Evolutionary conservation across 2,113 vertebrate genomes (phyloP), one percentile per base, ranked within the genome.

Genomic region (Ammodytes marinus): DNA sequence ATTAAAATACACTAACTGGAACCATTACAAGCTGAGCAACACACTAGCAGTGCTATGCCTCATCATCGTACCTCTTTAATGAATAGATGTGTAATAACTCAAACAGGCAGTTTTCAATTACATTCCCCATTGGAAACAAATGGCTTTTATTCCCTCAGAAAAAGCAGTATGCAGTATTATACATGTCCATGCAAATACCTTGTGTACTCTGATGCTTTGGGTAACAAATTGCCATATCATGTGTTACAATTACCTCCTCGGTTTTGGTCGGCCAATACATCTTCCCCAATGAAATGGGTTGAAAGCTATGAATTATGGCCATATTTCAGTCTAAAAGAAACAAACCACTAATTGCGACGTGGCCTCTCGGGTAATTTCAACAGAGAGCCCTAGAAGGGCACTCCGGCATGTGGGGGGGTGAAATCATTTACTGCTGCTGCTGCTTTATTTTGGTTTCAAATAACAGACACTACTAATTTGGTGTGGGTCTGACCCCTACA

Each of bases 381-480:
- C 95, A 93, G 92, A 94, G 92, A 93, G 83, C 88, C 92, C 84
- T 27, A 94, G 93, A 94, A 90, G 91, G 87, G 85, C 86, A 39
- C 93, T 95, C 93, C 89, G 93, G 89, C 91, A 90, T 88, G 27
- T 70, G 80, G 92, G 90, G 94, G 27, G 27, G 27, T 27, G 27
- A 96, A 96, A 95, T 93, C 93, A 95, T 96, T 95, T 95, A 93
- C 95, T 95, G 95, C 95, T 96, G 95, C 92, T 95, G 72, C 91
- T 94, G 94, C 94, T 97, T 97, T 96, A 96, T 96, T 97, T 97
- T 95, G 95, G 96, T 96, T 97, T 97, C 95, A 91, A 94, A 91
- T 97, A 96, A 97, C 96, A 97, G 96, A 97, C 96, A 96, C 94
- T 92, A 88, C 95, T 96, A 97, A 97, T 97, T 96, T 96, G 95